Percentiles rank a stretch among this genome's conserved stretches.
Conservation (phyloP, 2,113 vertebrate species). For the Corydoras maculifer region DNA sequence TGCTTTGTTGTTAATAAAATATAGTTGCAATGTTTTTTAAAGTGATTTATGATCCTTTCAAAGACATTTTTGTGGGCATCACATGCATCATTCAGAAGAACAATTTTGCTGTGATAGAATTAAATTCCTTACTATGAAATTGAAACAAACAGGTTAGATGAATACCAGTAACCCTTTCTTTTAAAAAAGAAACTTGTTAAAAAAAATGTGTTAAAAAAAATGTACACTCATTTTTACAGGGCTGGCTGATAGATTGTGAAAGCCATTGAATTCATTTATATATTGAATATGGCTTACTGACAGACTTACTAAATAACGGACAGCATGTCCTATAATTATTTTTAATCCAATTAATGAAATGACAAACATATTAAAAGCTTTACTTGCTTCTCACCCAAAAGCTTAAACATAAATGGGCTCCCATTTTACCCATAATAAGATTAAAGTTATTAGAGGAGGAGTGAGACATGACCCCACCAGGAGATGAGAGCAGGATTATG, state of each 20-base stretch:
- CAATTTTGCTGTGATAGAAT: not conserved
- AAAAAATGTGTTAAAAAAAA: no score
- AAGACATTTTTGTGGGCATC: no score
- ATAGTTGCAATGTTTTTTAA: not conserved
- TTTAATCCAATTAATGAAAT: conserved; percentile 12
- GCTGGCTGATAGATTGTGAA: not conserved
- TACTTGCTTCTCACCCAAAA: conserved; percentile 36
- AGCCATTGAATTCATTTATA: not conserved
- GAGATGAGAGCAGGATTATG: conserved; percentile 35
- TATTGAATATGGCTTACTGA: not conserved
- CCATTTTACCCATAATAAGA: conserved; percentile 37
- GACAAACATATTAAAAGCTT: conserved; percentile 75
- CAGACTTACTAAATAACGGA: not conserved
- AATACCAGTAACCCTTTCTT: no score
- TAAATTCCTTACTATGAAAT: not conserved
- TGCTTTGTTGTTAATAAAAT: not conserved
- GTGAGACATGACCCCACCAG: conserved; percentile 34
- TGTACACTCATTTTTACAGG: no score
- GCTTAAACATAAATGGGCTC: conserved; percentile 23
- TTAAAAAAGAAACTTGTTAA: no score
- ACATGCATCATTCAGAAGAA: not conserved
- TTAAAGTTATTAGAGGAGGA: conserved; percentile 43
- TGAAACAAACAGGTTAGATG: not conserved
- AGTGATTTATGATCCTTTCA: no score
- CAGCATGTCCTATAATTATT: conserved; percentile 12